Base-by-base conservation (phyloP, 2,113 vertebrate genomes). In the Macrotis lagotis region DNA sequence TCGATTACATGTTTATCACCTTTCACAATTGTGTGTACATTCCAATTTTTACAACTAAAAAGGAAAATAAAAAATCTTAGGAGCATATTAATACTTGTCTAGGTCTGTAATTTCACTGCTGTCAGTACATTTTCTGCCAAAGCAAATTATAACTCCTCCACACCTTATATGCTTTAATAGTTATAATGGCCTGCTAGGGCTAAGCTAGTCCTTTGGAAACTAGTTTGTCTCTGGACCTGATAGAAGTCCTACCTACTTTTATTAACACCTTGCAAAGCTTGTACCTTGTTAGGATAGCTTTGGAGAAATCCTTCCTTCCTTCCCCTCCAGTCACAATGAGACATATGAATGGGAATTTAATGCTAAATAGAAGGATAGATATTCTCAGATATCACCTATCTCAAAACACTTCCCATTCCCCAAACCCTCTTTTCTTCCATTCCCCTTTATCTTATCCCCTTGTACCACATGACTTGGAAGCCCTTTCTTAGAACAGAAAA, bases 1-100 rank as follows among this genome's bases (percentile, higher is more conserved):
- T 93, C 49, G 90, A 93, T 49, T 92, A 83, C 66, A 91, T 95
- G n/a, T 90, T 91, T 3, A 49, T 55, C 50, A 37, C 47, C 93
- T 92, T 93, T 90, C 47, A 25, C 28, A 93, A 2, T 89, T n/a
- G 11, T n/a, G 8, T 53, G n/a, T 50, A 16, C 24, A 28, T 83
- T 31, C 11, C 83, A 4, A 8, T 88, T 90, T 52, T 92, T 91
- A 89, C 26, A 89, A 31, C 2, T 91, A 90, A 44, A 47, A 59
- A n/a, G 10, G 44, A 88, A 48, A 94, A 50, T 92, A 50, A 92
- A 93, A 93, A 89, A 48, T 66, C 25, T 59, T 24, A 1, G 16
- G 1, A 22, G 6, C 26, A 83, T 83, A 44, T 83, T 19, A 83
- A 3, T 83, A 44, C 37, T 83, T 74, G 44, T 44, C 8, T 44